Percentiles rank a stretch among this genome's conserved stretches.
Conservation (phyloP, 2,888 invertebrate species). For the Agriopis aurantiaria region DNA sequence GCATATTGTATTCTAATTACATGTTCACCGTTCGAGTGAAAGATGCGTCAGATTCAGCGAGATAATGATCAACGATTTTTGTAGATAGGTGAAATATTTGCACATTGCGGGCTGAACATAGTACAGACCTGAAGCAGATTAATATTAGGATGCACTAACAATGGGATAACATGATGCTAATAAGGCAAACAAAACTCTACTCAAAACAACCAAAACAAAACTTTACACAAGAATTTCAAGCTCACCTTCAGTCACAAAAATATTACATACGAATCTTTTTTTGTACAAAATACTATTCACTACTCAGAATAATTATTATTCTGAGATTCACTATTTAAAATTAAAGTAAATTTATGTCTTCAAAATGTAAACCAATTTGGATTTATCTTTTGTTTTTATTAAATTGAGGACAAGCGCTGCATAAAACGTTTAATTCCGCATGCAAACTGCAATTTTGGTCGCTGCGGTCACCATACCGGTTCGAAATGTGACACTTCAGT, state of each 20-base stretch:
- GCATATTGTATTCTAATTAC: conserved; percentile 37
- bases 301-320: too few relatives aligned
- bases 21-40: conserved; percentile 15
- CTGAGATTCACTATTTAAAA: too few relatives aligned
- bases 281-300: too few relatives aligned
- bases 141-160: too few relatives aligned
- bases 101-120: not conserved
- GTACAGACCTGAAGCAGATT: too few relatives aligned
- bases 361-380: not conserved
- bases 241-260: too few relatives aligned
- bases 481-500: conserved; percentile 45
- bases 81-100: not conserved
- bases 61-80: conserved; percentile 1
- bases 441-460: conserved; percentile 39
- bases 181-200: too few relatives aligned
- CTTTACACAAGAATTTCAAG: too few relatives aligned
- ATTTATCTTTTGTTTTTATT: conserved; percentile 18
- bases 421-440: conserved; percentile 28
- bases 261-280: too few relatives aligned
- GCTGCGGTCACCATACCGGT: conserved; percentile 55
- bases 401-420: conserved; percentile 24
- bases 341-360: not conserved
- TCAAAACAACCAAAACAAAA: too few relatives aligned
- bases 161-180: too few relatives aligned
- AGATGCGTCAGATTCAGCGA: conserved; percentile 7